Evolutionary conservation across 2,888 invertebrate species (phyloP).

Genomic region (Bellardia bayeri): DNA sequence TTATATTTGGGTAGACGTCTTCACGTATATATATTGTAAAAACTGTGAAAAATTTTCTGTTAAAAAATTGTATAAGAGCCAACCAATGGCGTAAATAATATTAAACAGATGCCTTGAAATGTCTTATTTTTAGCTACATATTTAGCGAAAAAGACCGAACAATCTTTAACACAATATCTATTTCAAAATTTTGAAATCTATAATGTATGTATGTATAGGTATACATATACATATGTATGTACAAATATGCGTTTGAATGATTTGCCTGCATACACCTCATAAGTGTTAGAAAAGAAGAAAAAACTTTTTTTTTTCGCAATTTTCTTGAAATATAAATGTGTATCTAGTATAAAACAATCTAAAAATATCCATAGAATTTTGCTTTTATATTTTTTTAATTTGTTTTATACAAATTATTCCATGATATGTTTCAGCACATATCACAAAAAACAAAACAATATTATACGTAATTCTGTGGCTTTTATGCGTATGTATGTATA

Average conservation of each 20-base stretch:
- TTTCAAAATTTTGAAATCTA: constrained; percentile 43
- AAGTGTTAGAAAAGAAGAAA: constrained; percentile 44
- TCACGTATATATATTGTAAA: no score
- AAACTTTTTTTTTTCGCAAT: constrained; percentile 34
- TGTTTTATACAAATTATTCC: constrained; percentile 41
- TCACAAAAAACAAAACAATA: constrained; percentile 2
- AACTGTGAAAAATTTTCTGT: constrained; percentile 31
- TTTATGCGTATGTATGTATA: neutral
- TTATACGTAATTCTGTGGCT: neutral
- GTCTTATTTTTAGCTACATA: constrained; percentile 65
- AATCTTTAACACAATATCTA: constrained; percentile 57
- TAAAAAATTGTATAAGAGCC: constrained; percentile 49
- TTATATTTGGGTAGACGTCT: neutral
- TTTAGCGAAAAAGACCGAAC: constrained; percentile 39
- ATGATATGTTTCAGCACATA: constrained; percentile 38
- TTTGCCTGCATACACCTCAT: neutral
- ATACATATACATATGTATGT: neutral
- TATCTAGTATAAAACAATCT: constrained; percentile 32
- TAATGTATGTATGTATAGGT: constrained; percentile 36
- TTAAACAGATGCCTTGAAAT: constrained; percentile 64
- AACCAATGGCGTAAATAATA: constrained; percentile 56
- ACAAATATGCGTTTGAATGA: neutral
- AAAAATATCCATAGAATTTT: constrained; percentile 50
- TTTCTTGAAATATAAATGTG: constrained; percentile 8
- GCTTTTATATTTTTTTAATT: neutral